phyloP scores from a whole-genome alignment of 2,113 vertebrate species.

The Caloenas nicobarica region DNA sequence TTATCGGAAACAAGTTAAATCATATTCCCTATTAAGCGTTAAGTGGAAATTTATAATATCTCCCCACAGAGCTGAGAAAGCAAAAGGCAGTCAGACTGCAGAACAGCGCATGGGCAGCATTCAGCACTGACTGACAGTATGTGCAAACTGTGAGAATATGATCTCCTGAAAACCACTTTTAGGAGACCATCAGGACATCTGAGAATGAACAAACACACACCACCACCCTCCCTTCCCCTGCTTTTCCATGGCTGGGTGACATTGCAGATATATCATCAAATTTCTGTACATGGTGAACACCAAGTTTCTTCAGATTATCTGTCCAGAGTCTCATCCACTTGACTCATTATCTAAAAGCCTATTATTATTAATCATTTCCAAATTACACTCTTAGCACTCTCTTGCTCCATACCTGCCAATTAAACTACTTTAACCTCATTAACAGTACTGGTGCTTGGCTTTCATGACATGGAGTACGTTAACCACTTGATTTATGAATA shows the following conservation, averaged over 20 bases:
- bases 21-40: not conserved
- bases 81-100: not conserved
- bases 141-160: not conserved
- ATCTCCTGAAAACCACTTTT: not conserved
- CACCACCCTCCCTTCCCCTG: not conserved
- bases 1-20: not conserved
- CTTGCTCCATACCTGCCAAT: slow-evolving; percentile 38
- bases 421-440: slow-evolving; percentile 62
- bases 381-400: slow-evolving; percentile 27
- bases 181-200: not conserved
- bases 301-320: slow-evolving; percentile 4
- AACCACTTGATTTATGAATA: slow-evolving; percentile 42
- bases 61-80: slow-evolving; percentile 12
- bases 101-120: not conserved
- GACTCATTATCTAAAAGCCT: slow-evolving; percentile 54
- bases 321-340: not conserved
- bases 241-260: not conserved
- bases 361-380: slow-evolving; percentile 56
- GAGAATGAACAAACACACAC: not conserved
- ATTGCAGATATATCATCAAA: not conserved
- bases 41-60: not conserved
- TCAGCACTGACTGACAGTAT: not conserved
- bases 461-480: slow-evolving; percentile 34
- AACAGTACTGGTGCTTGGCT: slow-evolving; percentile 28
- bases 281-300: not conserved